Evolutionary conservation across 2,888 invertebrate genomes (phyloP).

Genomic region (Epinotia demarniana): DNA sequence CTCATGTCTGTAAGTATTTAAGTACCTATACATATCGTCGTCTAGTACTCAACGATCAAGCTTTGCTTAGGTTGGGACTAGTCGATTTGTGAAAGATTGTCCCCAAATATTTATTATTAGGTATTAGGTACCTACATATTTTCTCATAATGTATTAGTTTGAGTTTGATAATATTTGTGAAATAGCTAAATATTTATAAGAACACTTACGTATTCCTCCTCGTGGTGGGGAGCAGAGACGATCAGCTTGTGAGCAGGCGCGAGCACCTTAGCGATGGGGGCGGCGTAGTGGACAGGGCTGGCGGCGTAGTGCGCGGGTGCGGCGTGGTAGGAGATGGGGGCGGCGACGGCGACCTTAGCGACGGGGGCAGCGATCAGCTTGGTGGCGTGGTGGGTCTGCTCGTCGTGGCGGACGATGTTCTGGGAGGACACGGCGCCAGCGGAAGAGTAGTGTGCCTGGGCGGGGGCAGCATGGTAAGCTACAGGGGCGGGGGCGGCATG

Average conservation of each 20-base stretch:
- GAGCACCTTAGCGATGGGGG: conserved; percentile 48
- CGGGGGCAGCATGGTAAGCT: conserved; percentile 50
- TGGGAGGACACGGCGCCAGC: conserved; percentile 55
- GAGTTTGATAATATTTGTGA: not conserved
- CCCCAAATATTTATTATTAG: no score
- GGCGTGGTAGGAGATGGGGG: conserved; percentile 56
- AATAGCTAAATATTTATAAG: not conserved
- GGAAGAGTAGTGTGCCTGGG: conserved; percentile 48
- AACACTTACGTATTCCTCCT: conserved; percentile 68
- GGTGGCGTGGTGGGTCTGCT: conserved; percentile 46
- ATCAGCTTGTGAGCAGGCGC: conserved; percentile 58
- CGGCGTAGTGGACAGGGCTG: conserved; percentile 43
- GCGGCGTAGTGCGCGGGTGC: conserved; percentile 52
- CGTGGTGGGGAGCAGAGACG: conserved; percentile 56
- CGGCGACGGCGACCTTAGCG: conserved; percentile 51
- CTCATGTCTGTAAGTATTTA: no score
- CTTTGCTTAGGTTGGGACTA: no score
- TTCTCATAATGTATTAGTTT: not conserved
- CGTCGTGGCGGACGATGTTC: conserved; percentile 65
- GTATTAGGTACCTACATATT: not conserved
- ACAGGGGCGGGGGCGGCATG: conserved; percentile 53
- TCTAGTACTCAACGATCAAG: no score
- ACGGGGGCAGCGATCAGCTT: conserved; percentile 53
- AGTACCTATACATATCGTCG: no score
- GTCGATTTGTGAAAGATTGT: no score